A percentile compares a stretch with the other conserved stretches of the same genome.
Conservation (phyloP, 1,140 invertebrate genomes). For the Odontomachus brunneus region DNA sequence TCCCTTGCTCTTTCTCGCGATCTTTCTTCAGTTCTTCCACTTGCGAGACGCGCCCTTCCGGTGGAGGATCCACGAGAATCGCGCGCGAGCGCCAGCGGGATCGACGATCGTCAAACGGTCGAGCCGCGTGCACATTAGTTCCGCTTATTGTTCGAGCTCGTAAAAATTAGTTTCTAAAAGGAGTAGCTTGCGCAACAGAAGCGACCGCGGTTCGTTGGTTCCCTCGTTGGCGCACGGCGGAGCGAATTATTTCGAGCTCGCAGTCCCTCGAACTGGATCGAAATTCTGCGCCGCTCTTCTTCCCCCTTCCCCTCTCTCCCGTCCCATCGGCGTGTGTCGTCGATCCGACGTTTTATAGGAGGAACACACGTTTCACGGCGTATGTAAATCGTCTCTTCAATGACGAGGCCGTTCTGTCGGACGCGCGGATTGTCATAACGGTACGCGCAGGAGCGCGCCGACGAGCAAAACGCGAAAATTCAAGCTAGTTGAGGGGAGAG, state of each 20-base stretch:
- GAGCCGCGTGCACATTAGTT: slow-evolving; percentile 1
- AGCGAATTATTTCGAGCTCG: background rate
- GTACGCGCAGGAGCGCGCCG: background rate
- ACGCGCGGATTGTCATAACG: slow-evolving; percentile 32
- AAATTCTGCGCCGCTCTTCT: background rate
- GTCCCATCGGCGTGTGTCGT: background rate
- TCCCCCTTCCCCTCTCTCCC: too few relatives aligned
- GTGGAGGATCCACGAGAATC: background rate
- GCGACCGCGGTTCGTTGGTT: background rate
- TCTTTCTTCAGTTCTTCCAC: too few relatives aligned
- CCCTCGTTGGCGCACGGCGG: background rate
- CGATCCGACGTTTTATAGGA: background rate
- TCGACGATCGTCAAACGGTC: slow-evolving; percentile 7
- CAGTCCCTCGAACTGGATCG: slow-evolving; percentile 4
- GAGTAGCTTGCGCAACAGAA: slow-evolving; percentile 15
- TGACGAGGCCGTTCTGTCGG: background rate
- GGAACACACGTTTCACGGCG: background rate
- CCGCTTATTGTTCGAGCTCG: slow-evolving; percentile 4
- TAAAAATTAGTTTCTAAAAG: slow-evolving; percentile 39
- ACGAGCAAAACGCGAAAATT: slow-evolving; percentile 32
- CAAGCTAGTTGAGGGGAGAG: too few relatives aligned
- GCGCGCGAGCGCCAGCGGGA: background rate
- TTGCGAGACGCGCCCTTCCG: background rate
- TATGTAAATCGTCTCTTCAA: slow-evolving; percentile 1
- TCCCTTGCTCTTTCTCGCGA: too few relatives aligned